phyloP scores from a whole-genome alignment of 2,797 vertebrate genomes.

The Tauraco hartlaubi region DNA sequence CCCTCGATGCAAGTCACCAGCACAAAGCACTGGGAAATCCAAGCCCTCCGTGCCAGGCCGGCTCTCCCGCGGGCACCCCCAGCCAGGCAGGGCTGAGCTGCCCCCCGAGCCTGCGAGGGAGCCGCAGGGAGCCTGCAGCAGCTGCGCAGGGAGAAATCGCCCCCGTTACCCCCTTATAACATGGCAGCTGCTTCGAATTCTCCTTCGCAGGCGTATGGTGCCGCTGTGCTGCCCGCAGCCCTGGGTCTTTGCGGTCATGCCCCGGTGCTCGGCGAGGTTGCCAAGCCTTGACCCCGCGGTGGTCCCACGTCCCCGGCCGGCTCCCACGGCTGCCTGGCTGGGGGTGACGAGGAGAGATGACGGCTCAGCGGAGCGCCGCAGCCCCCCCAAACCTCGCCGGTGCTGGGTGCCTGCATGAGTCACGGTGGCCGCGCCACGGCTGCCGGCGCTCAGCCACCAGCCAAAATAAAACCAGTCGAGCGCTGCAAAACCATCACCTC shows the following conservation, averaged over 20 bases:
- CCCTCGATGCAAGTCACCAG: not conserved
- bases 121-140: not conserved
- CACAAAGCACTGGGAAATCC: not conserved
- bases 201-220: not conserved
- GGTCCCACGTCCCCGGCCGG: not conserved
- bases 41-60: not conserved
- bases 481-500: not conserved
- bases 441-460: not conserved
- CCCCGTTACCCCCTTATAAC: too few relatives aligned
- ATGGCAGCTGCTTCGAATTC: not conserved
- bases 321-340: accelerated
- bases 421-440: not conserved
- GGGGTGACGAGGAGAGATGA: not conserved
- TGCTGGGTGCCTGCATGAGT: not conserved
- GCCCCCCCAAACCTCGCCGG: not conserved
- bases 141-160: not conserved
- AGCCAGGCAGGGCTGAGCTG: not conserved
- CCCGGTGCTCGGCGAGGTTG: not conserved
- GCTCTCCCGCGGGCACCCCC: accelerated
- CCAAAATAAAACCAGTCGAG: not conserved
- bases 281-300: not conserved
- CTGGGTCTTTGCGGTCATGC: accelerated
- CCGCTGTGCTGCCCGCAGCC: not conserved
- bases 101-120: not conserved
- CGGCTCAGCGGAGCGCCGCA: accelerated